Base-by-base conservation (phyloP, 1,140 invertebrate species). In the Drosophila tristis region DNA sequence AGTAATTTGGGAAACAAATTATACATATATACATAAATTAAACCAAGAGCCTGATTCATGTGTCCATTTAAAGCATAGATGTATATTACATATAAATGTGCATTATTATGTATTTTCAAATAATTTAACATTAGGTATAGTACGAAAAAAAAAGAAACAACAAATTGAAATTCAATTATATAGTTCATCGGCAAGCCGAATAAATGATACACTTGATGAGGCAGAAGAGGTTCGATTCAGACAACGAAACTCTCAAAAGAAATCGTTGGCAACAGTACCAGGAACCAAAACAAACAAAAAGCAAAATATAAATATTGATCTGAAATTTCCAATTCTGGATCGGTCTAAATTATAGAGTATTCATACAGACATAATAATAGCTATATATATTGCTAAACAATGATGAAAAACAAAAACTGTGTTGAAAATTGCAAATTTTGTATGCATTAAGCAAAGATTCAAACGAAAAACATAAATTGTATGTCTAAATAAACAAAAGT, bases 401-500 rank as follows among this genome's bases (percentile, higher is more conserved):
- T 56, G 29, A 75, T 49, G 58, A 47, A 35, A 29, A 61, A 51
- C 25, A 74, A 64, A 65, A 82, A 63, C 82, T 86, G 82, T 87
- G 82, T 86, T 86, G 82, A 78, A 87, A 86, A 86, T 86, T 86
- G 20, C 50, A 86, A 86, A 86, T 86, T 86, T 63, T 86, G 51
- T 74, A 71, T 68, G 64, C 66, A 66, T 49, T 70, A 84, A 78
- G 80, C 63, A 51, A 70, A 70, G 54, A 51, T 62, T 50, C 23
- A 55, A 48, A 9, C 57, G 48, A 57, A 65, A 61, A 72, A 82
- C 78, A 87, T 82, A 86, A 87, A 49, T 67, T 74, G 86, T 86
- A 86, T 86, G 81, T 82, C 68, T 63, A 76, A 81, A 87, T 66
- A 65, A 75, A 80, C 58, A 68, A 42, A 74, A 20, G 20, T 43